A percentile compares a stretch with the other conserved stretches of the same genome.
These are phyloP conservation scores for Diorhabda elongata DNA, from an alignment of 1,140 invertebrate genomes.

Conservation along the genomic window DNA sequence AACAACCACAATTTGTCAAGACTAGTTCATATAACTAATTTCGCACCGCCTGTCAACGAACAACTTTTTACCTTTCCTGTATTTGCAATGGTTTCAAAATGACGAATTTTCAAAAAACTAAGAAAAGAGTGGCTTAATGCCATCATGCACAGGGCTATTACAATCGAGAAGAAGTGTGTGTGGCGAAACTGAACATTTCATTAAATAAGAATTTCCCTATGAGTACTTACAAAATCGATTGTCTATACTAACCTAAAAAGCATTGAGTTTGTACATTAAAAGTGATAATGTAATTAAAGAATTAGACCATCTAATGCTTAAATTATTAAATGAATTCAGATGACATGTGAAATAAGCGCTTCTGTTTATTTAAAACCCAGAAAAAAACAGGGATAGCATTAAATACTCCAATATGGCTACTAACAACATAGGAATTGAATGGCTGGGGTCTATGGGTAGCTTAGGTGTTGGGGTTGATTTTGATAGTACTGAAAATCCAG, in stretches of 20 bases:
- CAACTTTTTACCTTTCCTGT: too few species aligned
- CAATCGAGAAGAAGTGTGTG: too few species aligned
- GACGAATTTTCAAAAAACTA: too few species aligned
- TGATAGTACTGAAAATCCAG: slow-evolving; percentile 40
- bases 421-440: slow-evolving; percentile 47
- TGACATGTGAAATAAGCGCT: slow-evolving; percentile 3
- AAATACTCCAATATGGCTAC: slow-evolving; percentile 42
- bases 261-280: slow-evolving; percentile 16
- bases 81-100: too few species aligned
- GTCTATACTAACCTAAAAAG: slow-evolving; percentile 20
- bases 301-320: slow-evolving; percentile 3
- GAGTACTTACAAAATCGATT: slow-evolving; percentile 11
- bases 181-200: too few species aligned
- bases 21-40: too few species aligned
- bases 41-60: too few species aligned
- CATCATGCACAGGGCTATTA: too few species aligned
- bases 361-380: neutral
- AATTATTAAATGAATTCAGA: neutral
- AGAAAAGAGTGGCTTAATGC: too few species aligned
- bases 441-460: slow-evolving; percentile 37
- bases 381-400: slow-evolving; percentile 5
- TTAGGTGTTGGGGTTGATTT: slow-evolving; percentile 36
- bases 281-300: neutral
- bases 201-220: too few species aligned
- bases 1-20: too few species aligned